A percentile compares a stretch with the other conserved stretches of the same genome.
Evolutionary conservation across 2,797 vertebrate species (phyloP).

Genomic region (Euthynnus affinis): DNA sequence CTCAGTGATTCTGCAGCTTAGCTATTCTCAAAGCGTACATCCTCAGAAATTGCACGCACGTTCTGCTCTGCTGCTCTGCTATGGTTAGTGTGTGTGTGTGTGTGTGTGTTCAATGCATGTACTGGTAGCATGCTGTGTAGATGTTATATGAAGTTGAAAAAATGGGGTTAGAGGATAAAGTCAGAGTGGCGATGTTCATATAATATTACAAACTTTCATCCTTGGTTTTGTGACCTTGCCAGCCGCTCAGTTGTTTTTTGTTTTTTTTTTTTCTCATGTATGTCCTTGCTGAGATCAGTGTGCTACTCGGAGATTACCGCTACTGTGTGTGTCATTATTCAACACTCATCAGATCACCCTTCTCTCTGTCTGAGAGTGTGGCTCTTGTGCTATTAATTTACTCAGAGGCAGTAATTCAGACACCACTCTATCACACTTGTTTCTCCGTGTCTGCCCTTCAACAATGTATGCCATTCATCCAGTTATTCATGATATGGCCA

Average conservation of each 20-base stretch:
- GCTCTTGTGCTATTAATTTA: conserved; percentile 55
- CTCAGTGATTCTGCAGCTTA: conserved; percentile 55
- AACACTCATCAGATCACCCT: conserved; percentile 54
- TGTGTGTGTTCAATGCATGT: not conserved
- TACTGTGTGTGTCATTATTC: conserved; percentile 69
- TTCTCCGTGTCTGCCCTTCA: conserved; percentile 58
- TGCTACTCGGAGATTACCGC: conserved; percentile 57
- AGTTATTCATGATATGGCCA: not conserved
- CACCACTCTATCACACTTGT: conserved; percentile 30
- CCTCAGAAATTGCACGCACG: conserved; percentile 24
- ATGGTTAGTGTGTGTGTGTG: not conserved
- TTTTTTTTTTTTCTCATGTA: conserved; percentile 4
- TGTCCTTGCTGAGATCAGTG: conserved; percentile 62
- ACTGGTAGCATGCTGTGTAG: not conserved
- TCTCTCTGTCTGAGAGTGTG: conserved; percentile 32
- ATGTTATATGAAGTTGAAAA: not conserved
- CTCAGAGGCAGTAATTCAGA: conserved; percentile 51
- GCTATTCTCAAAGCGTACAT: conserved; percentile 48
- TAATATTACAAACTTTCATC: conserved; percentile 11
- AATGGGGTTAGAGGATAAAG: conserved; percentile 9
- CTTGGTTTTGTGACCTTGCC: not conserved
- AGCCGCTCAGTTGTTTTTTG: not conserved
- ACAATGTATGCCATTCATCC: conserved; percentile 24
- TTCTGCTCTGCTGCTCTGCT: conserved; percentile 11
- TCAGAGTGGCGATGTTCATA: not conserved